Conservation (phyloP, 2,888 invertebrate genomes). For the Dicycla oo region DNA sequence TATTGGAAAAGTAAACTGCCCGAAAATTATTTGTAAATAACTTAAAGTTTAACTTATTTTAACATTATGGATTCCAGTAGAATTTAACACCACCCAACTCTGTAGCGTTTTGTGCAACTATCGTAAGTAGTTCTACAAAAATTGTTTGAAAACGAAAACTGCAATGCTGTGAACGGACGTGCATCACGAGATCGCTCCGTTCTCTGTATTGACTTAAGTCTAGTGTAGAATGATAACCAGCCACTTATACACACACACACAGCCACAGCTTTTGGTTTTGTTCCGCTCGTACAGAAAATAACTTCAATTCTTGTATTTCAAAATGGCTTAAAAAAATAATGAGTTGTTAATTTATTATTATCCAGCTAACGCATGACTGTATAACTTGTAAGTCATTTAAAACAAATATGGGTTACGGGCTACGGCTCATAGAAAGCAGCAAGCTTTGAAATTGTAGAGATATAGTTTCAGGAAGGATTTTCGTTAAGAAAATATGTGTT, state of each 20-base stretch:
- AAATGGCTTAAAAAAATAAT: conserved; percentile 41
- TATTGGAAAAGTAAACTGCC: background rate
- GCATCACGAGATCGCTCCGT: conserved; percentile 4
- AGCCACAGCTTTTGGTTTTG: too few relatives aligned
- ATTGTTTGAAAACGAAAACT: conserved; percentile 11
- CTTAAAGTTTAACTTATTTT: background rate
- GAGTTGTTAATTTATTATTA: conserved; percentile 27
- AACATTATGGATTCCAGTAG: background rate
- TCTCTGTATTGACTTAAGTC: conserved; percentile 17
- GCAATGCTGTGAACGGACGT: background rate
- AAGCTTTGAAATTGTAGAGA: conserved; percentile 42
- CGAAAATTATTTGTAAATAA: background rate
- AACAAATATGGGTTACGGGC: conserved; percentile 55
- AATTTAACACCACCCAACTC: background rate
- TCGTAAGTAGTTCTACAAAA: conserved; percentile 16
- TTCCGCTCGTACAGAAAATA: conserved; percentile 22
- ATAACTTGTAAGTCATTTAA: conserved; percentile 63
- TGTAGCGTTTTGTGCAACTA: conserved; percentile 24
- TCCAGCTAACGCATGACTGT: conserved; percentile 23
- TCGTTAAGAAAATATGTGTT: conserved; percentile 27
- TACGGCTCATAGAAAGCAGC: conserved; percentile 24
- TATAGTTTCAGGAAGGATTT: conserved; percentile 42
- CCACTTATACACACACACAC: background rate
- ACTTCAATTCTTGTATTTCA: conserved; percentile 30
- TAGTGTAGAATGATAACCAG: conserved; percentile 18